A percentile compares a stretch with the other conserved stretches of the same genome.
Evolutionary conservation across 2,797 vertebrate genomes (phyloP).

Genomic region (Paratrypauchen microcephalus): DNA sequence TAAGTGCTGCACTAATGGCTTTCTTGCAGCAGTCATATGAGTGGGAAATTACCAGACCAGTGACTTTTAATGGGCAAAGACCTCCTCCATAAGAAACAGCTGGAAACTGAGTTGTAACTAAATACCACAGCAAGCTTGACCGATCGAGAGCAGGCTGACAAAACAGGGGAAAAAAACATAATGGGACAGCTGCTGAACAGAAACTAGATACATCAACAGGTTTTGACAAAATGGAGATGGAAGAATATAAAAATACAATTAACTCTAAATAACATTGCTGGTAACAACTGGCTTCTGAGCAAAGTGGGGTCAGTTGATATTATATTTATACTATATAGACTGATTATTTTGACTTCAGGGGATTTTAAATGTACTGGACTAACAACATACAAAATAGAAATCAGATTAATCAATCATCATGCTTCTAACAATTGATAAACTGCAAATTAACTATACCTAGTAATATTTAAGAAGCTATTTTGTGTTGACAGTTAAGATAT

Average conservation of each 20-base stretch:
- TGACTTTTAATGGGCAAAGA: slow-evolving; percentile 1
- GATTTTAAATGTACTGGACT: too few species aligned
- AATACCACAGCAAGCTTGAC: slow-evolving; percentile 30
- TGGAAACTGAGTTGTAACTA: slow-evolving; percentile 45
- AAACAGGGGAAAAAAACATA: slow-evolving; percentile 20
- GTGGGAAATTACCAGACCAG: slow-evolving; percentile 30
- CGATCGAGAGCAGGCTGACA: not conserved
- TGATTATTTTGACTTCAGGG: too few species aligned
- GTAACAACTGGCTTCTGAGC: not conserved
- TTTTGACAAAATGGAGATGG: slow-evolving; percentile 19
- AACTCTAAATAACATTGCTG: not conserved
- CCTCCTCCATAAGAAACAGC: slow-evolving; percentile 44
- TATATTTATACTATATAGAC: not conserved
- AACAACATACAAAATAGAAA: not conserved
- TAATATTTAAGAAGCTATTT: too few species aligned
- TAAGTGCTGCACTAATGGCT: not conserved
- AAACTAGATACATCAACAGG: slow-evolving; percentile 15
- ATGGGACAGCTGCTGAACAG: slow-evolving; percentile 49
- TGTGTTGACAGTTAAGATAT: too few species aligned
- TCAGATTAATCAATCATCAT: not conserved
- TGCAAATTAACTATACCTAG: too few species aligned
- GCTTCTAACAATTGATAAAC: not conserved
- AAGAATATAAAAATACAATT: not conserved
- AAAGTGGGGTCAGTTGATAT: not conserved
- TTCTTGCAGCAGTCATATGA: not conserved